Conservation (phyloP, 2,797 vertebrate species). For the Leuciscus waleckii region DNA sequence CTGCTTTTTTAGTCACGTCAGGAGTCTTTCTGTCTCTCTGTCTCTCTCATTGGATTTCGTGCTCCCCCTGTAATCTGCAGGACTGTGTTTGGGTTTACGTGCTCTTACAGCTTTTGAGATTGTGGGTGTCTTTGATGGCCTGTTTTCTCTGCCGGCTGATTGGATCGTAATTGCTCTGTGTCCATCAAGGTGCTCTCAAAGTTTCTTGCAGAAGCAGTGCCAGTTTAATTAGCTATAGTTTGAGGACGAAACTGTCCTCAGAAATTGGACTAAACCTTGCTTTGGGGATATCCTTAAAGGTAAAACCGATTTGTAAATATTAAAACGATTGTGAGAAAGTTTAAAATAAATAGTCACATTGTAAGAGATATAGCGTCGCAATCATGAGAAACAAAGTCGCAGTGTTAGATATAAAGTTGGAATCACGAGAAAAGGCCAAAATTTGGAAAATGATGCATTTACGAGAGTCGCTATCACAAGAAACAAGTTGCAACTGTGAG, state of each 20-base stretch:
- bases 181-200: slow-evolving; percentile 40
- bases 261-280: not conserved
- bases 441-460: not conserved
- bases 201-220: slow-evolving; percentile 19
- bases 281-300: not conserved
- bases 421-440: too few species aligned
- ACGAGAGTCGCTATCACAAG: not conserved
- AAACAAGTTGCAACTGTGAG: not conserved
- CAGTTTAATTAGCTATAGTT: slow-evolving; percentile 16
- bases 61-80: slow-evolving; percentile 4
- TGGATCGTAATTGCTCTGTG: slow-evolving; percentile 54
- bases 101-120: slow-evolving; percentile 32
- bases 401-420: too few species aligned
- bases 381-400: not conserved
- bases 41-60: slow-evolving; percentile 3
- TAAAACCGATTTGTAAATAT: not conserved
- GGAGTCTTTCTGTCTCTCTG: not conserved
- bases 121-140: slow-evolving; percentile 48
- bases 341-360: not conserved
- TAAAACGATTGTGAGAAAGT: not conserved
- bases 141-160: slow-evolving; percentile 44
- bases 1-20: not conserved
- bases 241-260: not conserved
- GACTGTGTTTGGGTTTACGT: slow-evolving; percentile 23
- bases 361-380: too few species aligned